Evolutionary conservation across 2,797 vertebrate genomes (phyloP).

Genomic region (Acanthis flammea): DNA sequence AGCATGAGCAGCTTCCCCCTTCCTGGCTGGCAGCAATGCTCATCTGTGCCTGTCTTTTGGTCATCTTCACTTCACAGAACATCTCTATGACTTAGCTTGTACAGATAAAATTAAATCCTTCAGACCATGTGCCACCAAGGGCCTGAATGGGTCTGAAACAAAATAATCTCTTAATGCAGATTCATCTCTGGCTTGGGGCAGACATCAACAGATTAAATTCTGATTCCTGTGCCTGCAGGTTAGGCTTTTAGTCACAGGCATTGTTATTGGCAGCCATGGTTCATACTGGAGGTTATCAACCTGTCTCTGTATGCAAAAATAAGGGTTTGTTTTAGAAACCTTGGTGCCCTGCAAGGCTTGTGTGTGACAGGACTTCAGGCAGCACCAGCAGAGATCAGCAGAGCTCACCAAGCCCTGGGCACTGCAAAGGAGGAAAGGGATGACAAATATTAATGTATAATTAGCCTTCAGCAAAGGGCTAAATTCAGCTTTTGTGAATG

Average conservation of each 20-base stretch:
- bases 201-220: neutral
- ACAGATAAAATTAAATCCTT: neutral
- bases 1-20: neutral
- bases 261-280: neutral
- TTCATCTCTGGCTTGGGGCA: neutral
- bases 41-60: neutral
- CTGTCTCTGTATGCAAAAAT: neutral
- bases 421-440: neutral
- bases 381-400: rapidly evolving
- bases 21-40: neutral
- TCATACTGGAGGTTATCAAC: neutral
- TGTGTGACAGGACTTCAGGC: neutral
- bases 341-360: neutral
- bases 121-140: neutral
- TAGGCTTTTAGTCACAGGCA: neutral
- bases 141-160: neutral
- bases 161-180: neutral
- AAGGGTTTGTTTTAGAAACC: neutral
- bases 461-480: neutral
- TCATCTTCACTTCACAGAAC: neutral
- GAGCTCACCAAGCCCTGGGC: neutral
- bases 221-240: neutral
- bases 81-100: neutral
- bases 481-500: neutral
- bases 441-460: neutral